phyloP scores from a whole-genome alignment of 2,888 invertebrate species.

The Hecatera dysodea region DNA sequence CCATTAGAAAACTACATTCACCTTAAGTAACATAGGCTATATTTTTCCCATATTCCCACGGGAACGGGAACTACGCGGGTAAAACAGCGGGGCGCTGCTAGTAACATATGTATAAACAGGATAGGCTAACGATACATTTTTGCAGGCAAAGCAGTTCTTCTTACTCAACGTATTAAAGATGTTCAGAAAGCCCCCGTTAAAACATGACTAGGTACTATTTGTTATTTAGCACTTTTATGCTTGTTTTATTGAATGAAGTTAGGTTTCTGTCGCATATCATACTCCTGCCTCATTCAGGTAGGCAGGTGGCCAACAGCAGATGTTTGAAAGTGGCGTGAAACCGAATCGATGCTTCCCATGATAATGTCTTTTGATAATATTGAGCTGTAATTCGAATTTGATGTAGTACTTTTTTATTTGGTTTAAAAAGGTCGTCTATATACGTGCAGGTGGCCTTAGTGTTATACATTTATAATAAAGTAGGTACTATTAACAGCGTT shows the following conservation, averaged over 20 bases:
- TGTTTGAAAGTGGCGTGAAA: slow-evolving; percentile 52
- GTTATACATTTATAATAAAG: neutral
- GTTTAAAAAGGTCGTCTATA: neutral
- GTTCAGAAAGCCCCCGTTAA: neutral
- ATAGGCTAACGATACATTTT: too few relatives aligned
- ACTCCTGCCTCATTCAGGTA: slow-evolving; percentile 69
- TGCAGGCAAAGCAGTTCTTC: too few relatives aligned
- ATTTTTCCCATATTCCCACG: too few relatives aligned
- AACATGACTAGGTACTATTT: too few relatives aligned
- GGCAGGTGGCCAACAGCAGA: slow-evolving; percentile 72
- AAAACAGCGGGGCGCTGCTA: too few relatives aligned
- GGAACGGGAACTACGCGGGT: too few relatives aligned
- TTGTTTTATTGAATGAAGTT: neutral
- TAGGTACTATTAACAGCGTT: neutral
- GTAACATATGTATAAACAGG: too few relatives aligned
- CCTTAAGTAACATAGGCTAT: too few relatives aligned
- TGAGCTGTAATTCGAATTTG: slow-evolving; percentile 20
- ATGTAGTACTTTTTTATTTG: slow-evolving; percentile 7
- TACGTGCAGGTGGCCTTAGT: neutral
- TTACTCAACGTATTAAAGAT: neutral
- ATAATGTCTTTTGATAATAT: slow-evolving; percentile 44
- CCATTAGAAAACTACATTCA: too few relatives aligned
- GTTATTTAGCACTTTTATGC: neutral
- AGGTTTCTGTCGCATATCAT: slow-evolving; percentile 16
- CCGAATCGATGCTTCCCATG: slow-evolving; percentile 46